These are phyloP conservation scores for Eretmocerus hayati DNA, from an alignment of 2,888 invertebrate species.

Conservation along the genomic window DNA sequence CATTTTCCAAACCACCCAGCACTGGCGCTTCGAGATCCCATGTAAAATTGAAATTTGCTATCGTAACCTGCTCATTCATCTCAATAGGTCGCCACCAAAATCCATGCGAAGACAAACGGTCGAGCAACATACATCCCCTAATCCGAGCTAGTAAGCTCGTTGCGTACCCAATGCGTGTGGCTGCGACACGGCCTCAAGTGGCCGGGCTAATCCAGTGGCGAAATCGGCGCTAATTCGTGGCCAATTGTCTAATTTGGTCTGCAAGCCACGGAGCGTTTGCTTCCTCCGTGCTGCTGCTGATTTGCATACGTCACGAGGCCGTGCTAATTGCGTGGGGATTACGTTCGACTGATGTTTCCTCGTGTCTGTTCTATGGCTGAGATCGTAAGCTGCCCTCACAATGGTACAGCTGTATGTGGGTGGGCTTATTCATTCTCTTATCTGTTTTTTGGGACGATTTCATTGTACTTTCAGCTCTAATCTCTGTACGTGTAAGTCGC, in stretches of 20 bases:
- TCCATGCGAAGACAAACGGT: too few species aligned
- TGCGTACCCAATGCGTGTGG: too few species aligned
- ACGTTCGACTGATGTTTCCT: conserved; percentile 12
- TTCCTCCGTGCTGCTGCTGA: neutral
- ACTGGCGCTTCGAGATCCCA: too few species aligned
- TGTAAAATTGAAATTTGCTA: too few species aligned
- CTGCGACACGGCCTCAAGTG: neutral
- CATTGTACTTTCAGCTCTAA: neutral
- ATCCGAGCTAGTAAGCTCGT: too few species aligned
- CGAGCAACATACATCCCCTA: too few species aligned
- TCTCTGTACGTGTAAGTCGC: neutral
- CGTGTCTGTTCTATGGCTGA: conserved; percentile 1
- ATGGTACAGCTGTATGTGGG: too few species aligned
- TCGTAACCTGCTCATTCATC: too few species aligned
- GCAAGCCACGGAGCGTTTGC: conserved; percentile 7
- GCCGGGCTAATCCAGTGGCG: conserved; percentile 16
- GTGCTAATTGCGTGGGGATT: conserved; percentile 16
- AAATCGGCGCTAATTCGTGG: conserved; percentile 15
- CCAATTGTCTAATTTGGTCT: conserved; percentile 15
- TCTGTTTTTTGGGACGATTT: too few species aligned
- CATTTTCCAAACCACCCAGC: too few species aligned
- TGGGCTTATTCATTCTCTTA: neutral
- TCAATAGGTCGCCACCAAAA: too few species aligned
- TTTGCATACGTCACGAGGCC: conserved; percentile 22
- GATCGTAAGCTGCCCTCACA: too few species aligned